phyloP scores from a whole-genome alignment of 2,797 vertebrate genomes.

The Enteromius afrohamiltoni region DNA sequence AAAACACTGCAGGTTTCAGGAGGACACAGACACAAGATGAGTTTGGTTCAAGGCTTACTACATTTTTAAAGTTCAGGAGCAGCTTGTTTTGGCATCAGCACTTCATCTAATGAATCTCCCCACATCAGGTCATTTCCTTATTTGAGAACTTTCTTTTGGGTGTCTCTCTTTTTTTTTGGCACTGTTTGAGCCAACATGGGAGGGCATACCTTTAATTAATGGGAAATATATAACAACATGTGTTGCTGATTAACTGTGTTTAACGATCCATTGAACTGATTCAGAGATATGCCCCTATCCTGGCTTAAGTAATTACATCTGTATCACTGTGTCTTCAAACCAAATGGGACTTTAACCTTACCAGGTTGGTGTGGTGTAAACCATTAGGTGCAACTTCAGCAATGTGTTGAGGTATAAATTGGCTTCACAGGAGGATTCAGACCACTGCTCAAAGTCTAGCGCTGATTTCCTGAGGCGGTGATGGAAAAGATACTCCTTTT shows the following conservation, averaged over 20 bases:
- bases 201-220: slow-evolving; percentile 36
- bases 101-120: neutral
- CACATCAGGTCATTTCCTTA: neutral
- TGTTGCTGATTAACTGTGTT: slow-evolving; percentile 49
- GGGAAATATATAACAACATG: slow-evolving; percentile 19
- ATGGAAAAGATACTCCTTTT: slow-evolving; percentile 23
- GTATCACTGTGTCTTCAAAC: slow-evolving; percentile 17
- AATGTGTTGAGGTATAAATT: slow-evolving; percentile 28
- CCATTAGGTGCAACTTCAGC: slow-evolving; percentile 7
- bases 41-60: slow-evolving; percentile 3
- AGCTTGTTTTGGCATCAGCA: neutral
- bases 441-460: slow-evolving; percentile 4
- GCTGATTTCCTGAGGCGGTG: slow-evolving; percentile 37
- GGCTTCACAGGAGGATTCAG: slow-evolving; percentile 1
- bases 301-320: slow-evolving; percentile 14
- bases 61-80: neutral
- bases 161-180: neutral
- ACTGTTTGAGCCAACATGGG: neutral
- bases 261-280: slow-evolving; percentile 34
- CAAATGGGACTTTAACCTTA: slow-evolving; percentile 18
- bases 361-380: neutral
- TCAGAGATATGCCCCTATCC: neutral
- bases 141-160: neutral
- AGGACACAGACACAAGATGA: neutral
- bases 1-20: neutral